phyloP scores from a whole-genome alignment of 1,140 invertebrate species.

The Drosophila quadrilineata region DNA sequence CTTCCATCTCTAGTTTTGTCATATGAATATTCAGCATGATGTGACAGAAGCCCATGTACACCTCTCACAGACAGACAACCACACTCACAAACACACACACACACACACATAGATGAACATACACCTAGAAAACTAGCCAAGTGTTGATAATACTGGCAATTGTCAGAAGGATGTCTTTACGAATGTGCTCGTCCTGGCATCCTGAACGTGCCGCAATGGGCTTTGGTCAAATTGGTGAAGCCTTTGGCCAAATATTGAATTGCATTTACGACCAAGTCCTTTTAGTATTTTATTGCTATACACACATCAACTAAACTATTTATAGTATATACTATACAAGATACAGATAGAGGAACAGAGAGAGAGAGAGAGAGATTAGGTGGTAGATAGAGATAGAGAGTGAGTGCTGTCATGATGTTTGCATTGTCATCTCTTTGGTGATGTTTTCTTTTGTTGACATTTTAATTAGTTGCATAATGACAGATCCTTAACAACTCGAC shows the following conservation, averaged over 20 bases:
- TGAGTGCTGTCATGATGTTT: constrained; percentile 13
- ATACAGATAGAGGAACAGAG: no score
- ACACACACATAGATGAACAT: constrained; percentile 6
- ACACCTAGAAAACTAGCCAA: constrained; percentile 24
- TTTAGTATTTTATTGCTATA: constrained; percentile 12
- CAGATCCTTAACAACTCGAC: constrained; percentile 49
- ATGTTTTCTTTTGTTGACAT: constrained; percentile 49
- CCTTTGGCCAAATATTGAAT: constrained; percentile 31
- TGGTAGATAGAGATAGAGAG: background rate
- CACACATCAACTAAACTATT: background rate
- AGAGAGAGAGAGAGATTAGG: background rate
- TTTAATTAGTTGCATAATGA: constrained; percentile 69
- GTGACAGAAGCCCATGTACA: constrained; percentile 15
- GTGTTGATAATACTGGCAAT: constrained; percentile 66
- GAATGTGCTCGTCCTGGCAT: background rate
- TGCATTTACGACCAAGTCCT: constrained; percentile 23
- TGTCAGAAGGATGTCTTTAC: constrained; percentile 16
- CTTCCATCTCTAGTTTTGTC: constrained; percentile 1
- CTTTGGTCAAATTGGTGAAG: background rate
- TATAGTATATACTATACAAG: background rate
- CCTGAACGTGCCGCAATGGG: background rate
- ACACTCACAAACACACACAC: constrained; percentile 15
- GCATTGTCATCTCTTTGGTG: constrained; percentile 6
- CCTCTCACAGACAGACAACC: constrained; percentile 11
- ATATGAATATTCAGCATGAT: constrained; percentile 63